These are phyloP conservation scores for Incurvaria masculella DNA, from an alignment of 2,888 invertebrate species.

Conservation along the genomic window DNA sequence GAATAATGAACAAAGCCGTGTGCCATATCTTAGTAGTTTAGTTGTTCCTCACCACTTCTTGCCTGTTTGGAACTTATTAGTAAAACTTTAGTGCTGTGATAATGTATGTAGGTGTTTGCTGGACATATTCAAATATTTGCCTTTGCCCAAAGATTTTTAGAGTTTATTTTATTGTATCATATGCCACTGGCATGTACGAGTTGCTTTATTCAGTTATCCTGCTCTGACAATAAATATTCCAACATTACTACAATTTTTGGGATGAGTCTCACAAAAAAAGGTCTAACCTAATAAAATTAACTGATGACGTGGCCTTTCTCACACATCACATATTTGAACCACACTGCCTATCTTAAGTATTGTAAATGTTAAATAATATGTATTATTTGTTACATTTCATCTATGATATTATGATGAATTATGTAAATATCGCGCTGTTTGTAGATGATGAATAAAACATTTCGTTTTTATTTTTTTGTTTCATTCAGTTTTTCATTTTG, in stretches of 20 bases:
- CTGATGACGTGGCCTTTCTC: background rate
- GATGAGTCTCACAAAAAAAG: too few species aligned
- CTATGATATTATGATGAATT: slow-evolving; percentile 51
- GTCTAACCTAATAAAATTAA: too few species aligned
- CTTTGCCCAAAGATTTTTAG: too few species aligned
- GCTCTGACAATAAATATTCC: too few species aligned
- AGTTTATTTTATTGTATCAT: too few species aligned
- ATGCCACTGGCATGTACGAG: too few species aligned
- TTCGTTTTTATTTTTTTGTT: slow-evolving; percentile 41
- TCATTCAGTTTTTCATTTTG: too few species aligned
- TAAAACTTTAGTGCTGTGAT: background rate
- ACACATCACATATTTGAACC: background rate
- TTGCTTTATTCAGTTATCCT: too few species aligned
- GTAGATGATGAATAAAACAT: slow-evolving; percentile 51
- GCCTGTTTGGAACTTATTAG: background rate
- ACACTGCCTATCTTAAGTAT: background rate
- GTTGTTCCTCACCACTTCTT: background rate
- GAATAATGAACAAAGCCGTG: background rate
- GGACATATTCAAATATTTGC: too few species aligned
- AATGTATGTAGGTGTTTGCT: background rate
- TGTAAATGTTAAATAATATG: too few species aligned
- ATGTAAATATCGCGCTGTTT: slow-evolving; percentile 57
- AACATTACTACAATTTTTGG: too few species aligned
- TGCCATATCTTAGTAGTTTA: background rate
- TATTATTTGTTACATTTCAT: slow-evolving; percentile 48